Percentiles rank a stretch among this genome's conserved stretches.
phyloP scores from a whole-genome alignment of 2,888 invertebrate species.

The Lamellibrachia satsuma region DNA sequence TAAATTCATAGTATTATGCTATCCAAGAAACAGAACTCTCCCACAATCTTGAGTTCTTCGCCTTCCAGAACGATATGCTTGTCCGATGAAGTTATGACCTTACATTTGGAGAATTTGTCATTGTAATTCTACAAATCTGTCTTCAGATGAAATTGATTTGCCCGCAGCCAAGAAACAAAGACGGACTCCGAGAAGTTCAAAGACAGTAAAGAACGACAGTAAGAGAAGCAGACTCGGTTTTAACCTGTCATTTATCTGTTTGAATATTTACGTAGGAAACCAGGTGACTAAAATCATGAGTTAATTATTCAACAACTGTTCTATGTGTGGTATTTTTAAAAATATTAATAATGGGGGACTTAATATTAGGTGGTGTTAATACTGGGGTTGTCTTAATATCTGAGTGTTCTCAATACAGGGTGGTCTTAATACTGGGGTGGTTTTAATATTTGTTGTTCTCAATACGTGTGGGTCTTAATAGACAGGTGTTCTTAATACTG shows the following conservation, averaged over 20 bases:
- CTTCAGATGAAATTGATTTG: not conserved
- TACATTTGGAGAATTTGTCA: no score
- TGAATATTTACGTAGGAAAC: no score
- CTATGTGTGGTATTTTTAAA: no score
- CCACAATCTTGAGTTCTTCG: no score
- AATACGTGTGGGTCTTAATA: not conserved
- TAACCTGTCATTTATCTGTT: not conserved
- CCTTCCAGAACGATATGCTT: no score
- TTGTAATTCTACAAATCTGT: not conserved
- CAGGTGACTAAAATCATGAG: no score
- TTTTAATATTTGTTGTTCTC: not conserved
- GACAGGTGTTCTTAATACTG: not conserved
- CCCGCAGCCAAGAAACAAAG: not conserved
- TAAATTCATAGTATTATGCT: no score
- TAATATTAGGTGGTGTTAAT: not conserved
- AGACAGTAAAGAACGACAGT: not conserved
- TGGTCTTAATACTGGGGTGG: not conserved
- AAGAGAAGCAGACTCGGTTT: not conserved
- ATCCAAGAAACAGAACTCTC: no score
- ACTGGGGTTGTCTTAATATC: not conserved
- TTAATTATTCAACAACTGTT: no score
- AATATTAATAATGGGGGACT: not conserved
- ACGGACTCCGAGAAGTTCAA: not conserved
- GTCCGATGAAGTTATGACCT: no score
- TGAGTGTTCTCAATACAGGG: not conserved